A percentile compares a stretch with the other conserved stretches of the same genome.
Conservation (phyloP, 2,888 invertebrate genomes). For the Patella caerulea region DNA sequence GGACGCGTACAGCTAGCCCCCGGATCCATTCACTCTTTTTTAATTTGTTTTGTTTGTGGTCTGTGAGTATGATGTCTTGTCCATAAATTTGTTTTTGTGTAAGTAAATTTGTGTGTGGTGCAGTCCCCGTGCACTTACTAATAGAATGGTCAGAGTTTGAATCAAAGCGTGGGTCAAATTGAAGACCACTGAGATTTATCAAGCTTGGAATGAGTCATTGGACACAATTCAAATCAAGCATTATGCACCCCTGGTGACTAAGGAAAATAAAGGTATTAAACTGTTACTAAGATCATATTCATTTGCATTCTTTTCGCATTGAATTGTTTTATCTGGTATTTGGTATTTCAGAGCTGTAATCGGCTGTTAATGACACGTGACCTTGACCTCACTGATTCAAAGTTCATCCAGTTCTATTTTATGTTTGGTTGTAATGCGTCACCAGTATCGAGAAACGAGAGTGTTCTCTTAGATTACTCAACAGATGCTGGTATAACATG, state of each 20-base stretch:
- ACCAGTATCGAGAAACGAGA: constrained; percentile 61
- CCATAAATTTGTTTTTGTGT: too few species aligned
- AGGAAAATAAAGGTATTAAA: not conserved
- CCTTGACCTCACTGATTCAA: constrained; percentile 67
- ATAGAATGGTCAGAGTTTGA: too few species aligned
- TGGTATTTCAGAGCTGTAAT: constrained; percentile 65
- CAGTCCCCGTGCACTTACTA: too few species aligned
- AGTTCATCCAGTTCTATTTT: constrained; percentile 71
- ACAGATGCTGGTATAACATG: constrained; percentile 69
- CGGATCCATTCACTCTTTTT: too few species aligned
- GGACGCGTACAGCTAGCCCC: too few species aligned
- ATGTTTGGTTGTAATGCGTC: constrained; percentile 67
- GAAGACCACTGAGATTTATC: too few species aligned
- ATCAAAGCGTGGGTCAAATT: too few species aligned
- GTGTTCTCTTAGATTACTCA: constrained; percentile 69
- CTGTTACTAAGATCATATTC: not conserved
- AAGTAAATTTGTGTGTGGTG: too few species aligned
- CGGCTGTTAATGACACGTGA: constrained; percentile 66
- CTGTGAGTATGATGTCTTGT: too few species aligned
- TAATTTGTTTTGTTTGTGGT: too few species aligned
- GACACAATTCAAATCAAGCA: not conserved
- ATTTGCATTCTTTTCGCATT: not conserved
- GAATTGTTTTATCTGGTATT: not conserved
- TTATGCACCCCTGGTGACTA: not conserved
- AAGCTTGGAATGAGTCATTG: not conserved